Base-by-base conservation (phyloP, 2,888 invertebrate species). In the Dascillus cervinus region DNA sequence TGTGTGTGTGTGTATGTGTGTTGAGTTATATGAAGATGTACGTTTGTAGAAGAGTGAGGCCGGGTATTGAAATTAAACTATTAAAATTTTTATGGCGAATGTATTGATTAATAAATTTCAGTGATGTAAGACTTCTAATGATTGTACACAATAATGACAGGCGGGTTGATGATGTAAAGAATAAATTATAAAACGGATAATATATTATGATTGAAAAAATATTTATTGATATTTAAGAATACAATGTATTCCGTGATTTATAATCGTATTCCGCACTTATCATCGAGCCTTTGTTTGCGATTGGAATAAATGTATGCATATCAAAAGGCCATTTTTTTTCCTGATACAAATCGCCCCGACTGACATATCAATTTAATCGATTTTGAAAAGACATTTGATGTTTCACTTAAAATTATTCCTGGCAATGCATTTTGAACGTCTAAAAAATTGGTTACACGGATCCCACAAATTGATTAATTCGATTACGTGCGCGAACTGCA, bases 161-260 rank as follows among this genome's bases (percentile, higher is more conserved):
- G 29, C 20, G 29, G 34, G 39, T 26, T 28, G 36, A 38, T 26
- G 37, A 34, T 25, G 26, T 20, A 22, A 35, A 32, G 25, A 29
- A 32, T 29, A 37, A 37, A 37, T 39, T 39, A 37, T 39, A 30
- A 22, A 33, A 21, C 33, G 21, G 22, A 19, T 29, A 39, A 33
- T 37, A 37, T 37, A 33, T 33, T 33, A 33, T 30, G 39, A 37
- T 37, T 34, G 34, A 37, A 39, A 37, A 37, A 29, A 28, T 32
- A 37, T 37, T 30, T 37, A 33, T 37, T 33, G 32, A 34, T 26
- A 34, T 34, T 37, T 37, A 36, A 37, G 37, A 26, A 37, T 21
- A 39, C 39, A 32, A 26, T 39, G 39, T 39, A 36, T 32, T 17
- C 8, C 14, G 15, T 35, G 39, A 39, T 39, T 39, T 39, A 39